Evolutionary conservation across 2,888 invertebrate genomes (phyloP).

Genomic region (Priocnemis perturbator): DNA sequence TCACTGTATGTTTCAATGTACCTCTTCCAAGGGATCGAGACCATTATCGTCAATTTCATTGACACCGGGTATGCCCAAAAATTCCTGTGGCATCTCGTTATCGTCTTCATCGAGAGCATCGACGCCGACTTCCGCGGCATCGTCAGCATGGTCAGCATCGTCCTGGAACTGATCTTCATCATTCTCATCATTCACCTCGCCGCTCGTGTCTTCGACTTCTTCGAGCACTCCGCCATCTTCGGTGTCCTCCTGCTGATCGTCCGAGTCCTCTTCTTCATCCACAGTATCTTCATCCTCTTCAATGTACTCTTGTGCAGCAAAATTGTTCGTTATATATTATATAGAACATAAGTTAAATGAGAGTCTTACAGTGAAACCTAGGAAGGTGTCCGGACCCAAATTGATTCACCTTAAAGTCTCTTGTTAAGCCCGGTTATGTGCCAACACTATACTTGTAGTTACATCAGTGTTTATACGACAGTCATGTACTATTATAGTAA

Average conservation of each 20-base stretch:
- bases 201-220: conserved; percentile 62
- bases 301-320: neutral
- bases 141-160: conserved; percentile 57
- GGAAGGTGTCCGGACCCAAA: too few species aligned
- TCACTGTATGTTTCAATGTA: conserved; percentile 37
- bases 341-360: too few species aligned
- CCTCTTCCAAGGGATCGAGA: conserved; percentile 71
- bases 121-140: conserved; percentile 58
- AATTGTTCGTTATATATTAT: too few species aligned
- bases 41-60: conserved; percentile 66
- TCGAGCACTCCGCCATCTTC: conserved; percentile 45
- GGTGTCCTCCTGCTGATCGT: conserved; percentile 35
- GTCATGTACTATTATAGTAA: too few species aligned
- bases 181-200: conserved; percentile 60
- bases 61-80: conserved; percentile 59
- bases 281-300: conserved; percentile 45
- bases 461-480: too few species aligned
- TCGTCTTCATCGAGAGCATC: conserved; percentile 61
- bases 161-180: conserved; percentile 58
- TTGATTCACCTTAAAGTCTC: too few species aligned
- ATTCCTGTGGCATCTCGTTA: conserved; percentile 59
- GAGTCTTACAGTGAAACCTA: too few species aligned
- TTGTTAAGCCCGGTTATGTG: too few species aligned
- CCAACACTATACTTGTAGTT: too few species aligned
- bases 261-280: conserved; percentile 44